Evolutionary conservation across 1,140 invertebrate genomes (phyloP).

Genomic region (Orchestia grillus): DNA sequence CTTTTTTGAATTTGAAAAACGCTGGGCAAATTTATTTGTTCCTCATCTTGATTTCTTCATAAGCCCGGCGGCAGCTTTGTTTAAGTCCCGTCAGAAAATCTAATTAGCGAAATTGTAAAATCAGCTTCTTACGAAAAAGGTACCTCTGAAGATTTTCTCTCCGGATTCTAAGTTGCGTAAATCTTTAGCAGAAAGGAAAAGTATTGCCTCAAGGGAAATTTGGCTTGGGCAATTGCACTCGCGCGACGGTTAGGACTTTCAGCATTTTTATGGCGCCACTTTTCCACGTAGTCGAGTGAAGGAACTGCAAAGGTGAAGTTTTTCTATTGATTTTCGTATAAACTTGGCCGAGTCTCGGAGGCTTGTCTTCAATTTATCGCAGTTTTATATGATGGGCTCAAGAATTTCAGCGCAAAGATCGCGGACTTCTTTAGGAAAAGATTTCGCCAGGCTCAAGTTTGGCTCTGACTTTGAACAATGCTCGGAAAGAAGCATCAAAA

Average conservation of each 20-base stretch:
- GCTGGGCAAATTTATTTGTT: background rate
- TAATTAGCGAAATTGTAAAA: slow-evolving; percentile 31
- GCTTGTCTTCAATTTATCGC: slow-evolving; percentile 46
- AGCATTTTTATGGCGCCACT: background rate
- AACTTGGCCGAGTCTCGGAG: slow-evolving; percentile 13
- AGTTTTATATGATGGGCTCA: slow-evolving; percentile 36
- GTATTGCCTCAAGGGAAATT: slow-evolving; percentile 38
- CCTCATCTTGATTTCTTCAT: background rate
- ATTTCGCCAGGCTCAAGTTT: background rate
- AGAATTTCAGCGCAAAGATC: slow-evolving; percentile 16
- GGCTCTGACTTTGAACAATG: background rate
- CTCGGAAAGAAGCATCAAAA: background rate
- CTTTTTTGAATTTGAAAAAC: background rate
- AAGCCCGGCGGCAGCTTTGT: background rate
- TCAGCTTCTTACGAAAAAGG: background rate
- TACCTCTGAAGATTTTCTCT: slow-evolving; percentile 16
- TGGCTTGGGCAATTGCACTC: slow-evolving; percentile 22
- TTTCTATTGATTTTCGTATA: slow-evolving; percentile 44
- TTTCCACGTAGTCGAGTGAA: slow-evolving; percentile 6
- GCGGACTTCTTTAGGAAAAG: slow-evolving; percentile 9
- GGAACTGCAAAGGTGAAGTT: slow-evolving; percentile 28
- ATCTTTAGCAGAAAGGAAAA: slow-evolving; percentile 38
- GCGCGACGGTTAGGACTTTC: slow-evolving; percentile 12
- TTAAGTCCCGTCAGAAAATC: background rate
- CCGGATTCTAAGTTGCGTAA: slow-evolving; percentile 5